These are phyloP conservation scores for Megathymus violae DNA, from an alignment of 1,140 invertebrate species.

Conservation along the genomic window DNA sequence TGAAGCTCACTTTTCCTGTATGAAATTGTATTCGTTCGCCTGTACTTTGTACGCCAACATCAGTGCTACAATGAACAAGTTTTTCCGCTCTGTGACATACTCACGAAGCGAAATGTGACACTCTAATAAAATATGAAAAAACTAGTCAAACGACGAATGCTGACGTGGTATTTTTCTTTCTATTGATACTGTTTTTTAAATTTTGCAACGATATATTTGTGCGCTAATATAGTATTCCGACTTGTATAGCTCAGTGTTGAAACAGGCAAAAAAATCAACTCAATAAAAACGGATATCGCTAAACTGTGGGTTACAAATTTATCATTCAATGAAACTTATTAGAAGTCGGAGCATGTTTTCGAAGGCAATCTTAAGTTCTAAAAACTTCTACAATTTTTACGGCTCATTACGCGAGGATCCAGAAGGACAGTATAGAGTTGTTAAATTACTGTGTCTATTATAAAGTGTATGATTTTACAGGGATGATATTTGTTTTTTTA, in stretches of 20 bases:
- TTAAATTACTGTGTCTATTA: no score
- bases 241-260: no score
- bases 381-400: not conserved
- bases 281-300: no score
- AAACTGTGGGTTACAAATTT: no score
- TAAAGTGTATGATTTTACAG: no score
- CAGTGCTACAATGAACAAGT: constrained; percentile 21
- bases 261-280: no score
- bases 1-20: constrained; percentile 12
- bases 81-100: constrained; percentile 23
- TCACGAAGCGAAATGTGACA: constrained; percentile 18
- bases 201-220: not conserved
- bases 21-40: constrained; percentile 30
- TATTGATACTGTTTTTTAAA: not conserved
- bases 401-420: no score
- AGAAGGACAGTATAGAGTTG: no score
- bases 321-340: not conserved
- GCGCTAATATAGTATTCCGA: not conserved
- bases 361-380: not conserved
- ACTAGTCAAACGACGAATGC: constrained; percentile 1
- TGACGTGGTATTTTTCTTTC: not conserved
- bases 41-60: constrained; percentile 18
- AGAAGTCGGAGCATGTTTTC: not conserved
- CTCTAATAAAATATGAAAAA: constrained; percentile 19
- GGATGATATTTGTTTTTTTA: no score